Percentiles rank a stretch among this genome's conserved stretches.
These are phyloP conservation scores for Tubiluchus corallicola DNA, from an alignment of 2,888 invertebrate species.

Conservation along the genomic window DNA sequence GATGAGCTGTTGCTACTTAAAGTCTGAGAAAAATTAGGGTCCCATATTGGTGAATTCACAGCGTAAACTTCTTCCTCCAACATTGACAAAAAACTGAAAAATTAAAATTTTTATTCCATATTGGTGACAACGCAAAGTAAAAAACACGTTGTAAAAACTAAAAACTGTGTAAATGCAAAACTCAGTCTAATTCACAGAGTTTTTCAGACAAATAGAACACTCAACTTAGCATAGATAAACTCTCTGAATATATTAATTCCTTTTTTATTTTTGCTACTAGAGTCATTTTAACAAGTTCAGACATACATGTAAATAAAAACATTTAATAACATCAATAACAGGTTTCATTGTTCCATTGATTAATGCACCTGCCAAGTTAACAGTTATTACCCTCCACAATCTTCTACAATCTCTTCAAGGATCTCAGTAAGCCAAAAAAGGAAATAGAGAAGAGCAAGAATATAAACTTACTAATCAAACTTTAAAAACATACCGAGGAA, in stretches of 20 bases:
- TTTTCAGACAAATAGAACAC: too few species aligned
- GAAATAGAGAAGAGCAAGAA: too few species aligned
- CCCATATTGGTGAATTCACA: constrained; percentile 76
- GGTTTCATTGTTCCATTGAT: too few species aligned
- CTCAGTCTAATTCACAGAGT: constrained; percentile 6
- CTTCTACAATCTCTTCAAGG: too few species aligned
- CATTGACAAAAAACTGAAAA: constrained; percentile 55
- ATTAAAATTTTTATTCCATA: background rate
- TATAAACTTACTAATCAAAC: too few species aligned
- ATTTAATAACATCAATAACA: too few species aligned
- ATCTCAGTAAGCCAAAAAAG: too few species aligned
- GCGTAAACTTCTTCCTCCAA: constrained; percentile 73
- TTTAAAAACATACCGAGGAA: constrained; percentile 55
- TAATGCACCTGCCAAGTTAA: too few species aligned
- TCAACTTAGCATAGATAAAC: constrained; percentile 6
- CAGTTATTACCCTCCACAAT: too few species aligned
- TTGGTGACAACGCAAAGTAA: background rate
- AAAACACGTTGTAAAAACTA: background rate
- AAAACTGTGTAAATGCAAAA: constrained; percentile 4
- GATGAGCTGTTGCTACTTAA: constrained; percentile 16
- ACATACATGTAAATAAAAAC: too few species aligned
- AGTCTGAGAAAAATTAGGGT: constrained; percentile 48
- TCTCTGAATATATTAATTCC: constrained; percentile 7
- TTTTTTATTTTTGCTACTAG: constrained; percentile 7
- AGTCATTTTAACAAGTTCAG: too few species aligned